These are phyloP conservation scores for Synanthedon formicaeformis DNA, from an alignment of 2,888 invertebrate species.

Conservation along the genomic window DNA sequence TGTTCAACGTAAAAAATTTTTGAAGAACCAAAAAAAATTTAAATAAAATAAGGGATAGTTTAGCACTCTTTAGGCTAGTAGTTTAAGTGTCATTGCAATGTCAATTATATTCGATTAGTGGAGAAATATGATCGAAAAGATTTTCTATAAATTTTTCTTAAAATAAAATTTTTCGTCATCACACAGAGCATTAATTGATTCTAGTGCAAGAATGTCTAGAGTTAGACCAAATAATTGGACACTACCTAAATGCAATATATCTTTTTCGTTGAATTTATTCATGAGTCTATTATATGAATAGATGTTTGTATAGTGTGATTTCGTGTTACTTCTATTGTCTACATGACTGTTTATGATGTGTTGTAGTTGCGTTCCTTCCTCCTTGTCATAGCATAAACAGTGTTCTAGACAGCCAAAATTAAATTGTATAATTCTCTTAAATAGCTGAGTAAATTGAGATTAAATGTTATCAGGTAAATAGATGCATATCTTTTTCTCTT, in stretches of 20 bases:
- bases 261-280: background rate
- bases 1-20: conserved; percentile 17
- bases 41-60: conserved; percentile 52
- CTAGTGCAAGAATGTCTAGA: conserved; percentile 13
- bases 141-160: conserved; percentile 57
- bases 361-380: background rate
- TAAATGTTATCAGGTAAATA: conserved; percentile 61
- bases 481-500: conserved; percentile 68
- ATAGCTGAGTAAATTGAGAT: conserved; percentile 40
- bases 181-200: conserved; percentile 10
- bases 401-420: conserved; percentile 32
- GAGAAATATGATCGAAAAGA: conserved; percentile 49
- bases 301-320: conserved; percentile 48
- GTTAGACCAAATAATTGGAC: conserved; percentile 2
- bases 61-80: conserved; percentile 65
- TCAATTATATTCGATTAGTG: conserved; percentile 70
- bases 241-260: background rate
- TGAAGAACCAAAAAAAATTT: conserved; percentile 55
- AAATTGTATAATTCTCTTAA: conserved; percentile 28
- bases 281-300: conserved; percentile 24
- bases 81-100: conserved; percentile 65
- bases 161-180: conserved; percentile 14
- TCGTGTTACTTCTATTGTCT: conserved; percentile 20
- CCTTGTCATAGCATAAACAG: conserved; percentile 35
- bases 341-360: conserved; percentile 37